phyloP scores from a whole-genome alignment of 2,797 vertebrate genomes.

The Neomorphus geoffroyi region DNA sequence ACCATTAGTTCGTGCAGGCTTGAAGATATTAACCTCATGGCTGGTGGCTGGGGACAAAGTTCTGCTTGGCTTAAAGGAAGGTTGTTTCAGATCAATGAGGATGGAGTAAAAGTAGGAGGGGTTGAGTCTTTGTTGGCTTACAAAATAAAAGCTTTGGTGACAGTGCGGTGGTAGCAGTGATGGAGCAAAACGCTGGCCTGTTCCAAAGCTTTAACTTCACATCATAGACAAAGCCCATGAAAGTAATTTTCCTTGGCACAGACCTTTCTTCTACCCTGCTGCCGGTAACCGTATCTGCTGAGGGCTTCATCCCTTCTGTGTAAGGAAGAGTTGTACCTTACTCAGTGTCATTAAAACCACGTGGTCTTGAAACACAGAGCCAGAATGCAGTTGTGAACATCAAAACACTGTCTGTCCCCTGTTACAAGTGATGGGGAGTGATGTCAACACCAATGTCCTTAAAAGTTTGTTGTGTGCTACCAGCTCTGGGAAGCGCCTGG shows the following conservation, averaged over 20 bases:
- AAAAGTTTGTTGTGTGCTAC: not conserved
- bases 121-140: not conserved
- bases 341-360: not conserved
- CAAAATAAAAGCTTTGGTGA: not conserved
- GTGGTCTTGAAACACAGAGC: not conserved
- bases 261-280: not conserved
- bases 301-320: not conserved
- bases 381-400: not conserved
- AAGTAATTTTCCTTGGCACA: not conserved
- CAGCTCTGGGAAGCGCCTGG: not conserved
- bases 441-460: not conserved
- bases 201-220: not conserved
- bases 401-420: not conserved
- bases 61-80: slow-evolving; percentile 10
- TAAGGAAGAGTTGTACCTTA: not conserved
- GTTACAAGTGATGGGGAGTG: not conserved
- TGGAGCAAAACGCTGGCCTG: not conserved
- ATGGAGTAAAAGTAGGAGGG: not conserved
- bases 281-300: not conserved
- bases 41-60: not conserved
- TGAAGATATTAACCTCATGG: not conserved
- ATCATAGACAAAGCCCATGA: not conserved
- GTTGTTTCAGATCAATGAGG: not conserved
- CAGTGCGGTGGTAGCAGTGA: not conserved
- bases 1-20: slow-evolving; percentile 66